Conservation (phyloP, 2,888 invertebrate species). For the Rhopalosiphum nymphaeae region DNA sequence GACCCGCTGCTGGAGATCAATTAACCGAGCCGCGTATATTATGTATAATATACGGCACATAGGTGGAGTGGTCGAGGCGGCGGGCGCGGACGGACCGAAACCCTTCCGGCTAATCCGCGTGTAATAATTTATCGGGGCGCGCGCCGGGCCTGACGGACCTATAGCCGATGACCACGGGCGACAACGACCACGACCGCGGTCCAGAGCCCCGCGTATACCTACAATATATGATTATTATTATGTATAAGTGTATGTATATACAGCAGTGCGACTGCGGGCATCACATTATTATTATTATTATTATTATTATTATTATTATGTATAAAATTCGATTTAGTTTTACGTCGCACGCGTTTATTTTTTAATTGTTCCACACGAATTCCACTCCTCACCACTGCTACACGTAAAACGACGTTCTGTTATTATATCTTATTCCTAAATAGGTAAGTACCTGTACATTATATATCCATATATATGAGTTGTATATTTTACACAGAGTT, state of each 20-base stretch:
- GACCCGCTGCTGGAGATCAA: conserved; percentile 59
- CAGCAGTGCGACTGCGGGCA: background rate
- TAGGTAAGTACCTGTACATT: background rate
- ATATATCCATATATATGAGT: too few species aligned
- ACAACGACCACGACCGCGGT: conserved; percentile 45
- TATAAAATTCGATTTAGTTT: conserved; percentile 41
- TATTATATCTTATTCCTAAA: background rate
- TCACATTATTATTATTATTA: background rate
- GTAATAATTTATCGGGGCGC: conserved; percentile 54
- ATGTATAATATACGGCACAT: background rate
- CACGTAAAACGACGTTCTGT: background rate
- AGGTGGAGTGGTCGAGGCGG: background rate
- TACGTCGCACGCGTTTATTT: conserved; percentile 30
- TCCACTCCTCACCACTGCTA: background rate
- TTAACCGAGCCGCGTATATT: conserved; percentile 17
- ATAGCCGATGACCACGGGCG: conserved; percentile 55
- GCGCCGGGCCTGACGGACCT: conserved; percentile 10
- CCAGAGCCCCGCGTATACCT: background rate
- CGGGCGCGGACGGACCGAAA: conserved; percentile 35
- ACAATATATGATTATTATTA: background rate
- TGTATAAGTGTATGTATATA: too few species aligned
- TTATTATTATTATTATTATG: background rate
- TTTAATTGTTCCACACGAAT: conserved; percentile 43
- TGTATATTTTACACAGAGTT: too few species aligned
- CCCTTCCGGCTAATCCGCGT: conserved; percentile 53